Conservation (phyloP, 2,797 vertebrate genomes). For the Chloroceryle inda region DNA sequence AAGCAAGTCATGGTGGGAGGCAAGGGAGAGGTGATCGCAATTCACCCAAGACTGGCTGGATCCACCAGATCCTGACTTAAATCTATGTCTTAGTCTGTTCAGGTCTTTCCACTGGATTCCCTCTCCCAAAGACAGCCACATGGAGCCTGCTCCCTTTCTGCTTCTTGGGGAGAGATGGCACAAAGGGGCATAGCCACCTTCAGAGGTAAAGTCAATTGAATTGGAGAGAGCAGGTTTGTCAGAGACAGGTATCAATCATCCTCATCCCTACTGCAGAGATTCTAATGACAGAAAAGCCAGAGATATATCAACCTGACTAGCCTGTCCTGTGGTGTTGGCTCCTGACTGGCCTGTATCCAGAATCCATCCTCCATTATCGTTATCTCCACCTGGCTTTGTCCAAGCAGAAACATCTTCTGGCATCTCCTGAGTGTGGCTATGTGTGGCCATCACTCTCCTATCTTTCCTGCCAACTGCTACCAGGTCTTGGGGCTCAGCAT, state of each 20-base stretch:
- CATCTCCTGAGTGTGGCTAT: not conserved
- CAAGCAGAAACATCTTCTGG: slow-evolving; percentile 39
- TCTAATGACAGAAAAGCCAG: not conserved
- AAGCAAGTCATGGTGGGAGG: not conserved
- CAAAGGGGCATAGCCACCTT: not conserved
- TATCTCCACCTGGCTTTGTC: not conserved
- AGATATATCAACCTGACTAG: not conserved
- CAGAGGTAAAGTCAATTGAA: not conserved
- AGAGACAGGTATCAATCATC: not conserved
- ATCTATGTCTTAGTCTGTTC: not conserved
- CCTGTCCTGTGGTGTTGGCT: not conserved
- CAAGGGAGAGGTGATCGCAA: not conserved
- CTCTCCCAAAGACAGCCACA: not conserved
- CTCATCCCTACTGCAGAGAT: not conserved
- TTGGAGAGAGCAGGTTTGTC: not conserved
- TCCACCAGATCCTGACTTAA: not conserved
- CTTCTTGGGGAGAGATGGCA: not conserved
- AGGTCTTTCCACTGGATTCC: not conserved
- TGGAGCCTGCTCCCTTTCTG: not conserved
- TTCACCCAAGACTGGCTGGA: not conserved
- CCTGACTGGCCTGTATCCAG: not conserved
- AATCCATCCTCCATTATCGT: not conserved
- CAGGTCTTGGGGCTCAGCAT: not conserved
- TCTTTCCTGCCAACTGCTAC: not conserved
- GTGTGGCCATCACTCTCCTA: not conserved